These are phyloP conservation scores for Crocidura indochinensis DNA, from an alignment of 2,797 vertebrate species.

Conservation along the genomic window DNA sequence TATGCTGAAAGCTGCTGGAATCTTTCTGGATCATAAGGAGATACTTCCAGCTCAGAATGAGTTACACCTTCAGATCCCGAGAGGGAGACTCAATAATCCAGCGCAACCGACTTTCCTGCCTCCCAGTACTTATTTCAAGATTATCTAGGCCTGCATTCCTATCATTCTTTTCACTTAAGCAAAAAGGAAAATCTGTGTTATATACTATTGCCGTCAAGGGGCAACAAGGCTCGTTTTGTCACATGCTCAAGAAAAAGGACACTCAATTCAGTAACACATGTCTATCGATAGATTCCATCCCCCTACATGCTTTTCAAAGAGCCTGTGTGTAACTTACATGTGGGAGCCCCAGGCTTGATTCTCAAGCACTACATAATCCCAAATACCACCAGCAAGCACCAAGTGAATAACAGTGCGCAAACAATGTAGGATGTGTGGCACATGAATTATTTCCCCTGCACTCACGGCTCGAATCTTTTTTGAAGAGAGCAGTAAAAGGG, in stretches of 20 bases:
- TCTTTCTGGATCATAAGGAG: constrained; percentile 81
- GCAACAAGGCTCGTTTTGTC: not conserved
- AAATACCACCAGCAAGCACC: too few relatives aligned
- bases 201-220: not conserved
- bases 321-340: too few relatives aligned
- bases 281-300: not conserved
- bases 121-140: constrained; percentile 86
- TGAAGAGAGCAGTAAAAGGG: not conserved
- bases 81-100: constrained; percentile 86
- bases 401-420: too few relatives aligned
- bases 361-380: too few relatives aligned
- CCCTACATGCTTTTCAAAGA: constrained; percentile 6
- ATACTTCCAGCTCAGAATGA: constrained; percentile 82
- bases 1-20: constrained; percentile 69
- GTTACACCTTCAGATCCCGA: constrained; percentile 82
- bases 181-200: constrained; percentile 27
- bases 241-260: constrained; percentile 30
- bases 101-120: constrained; percentile 66
- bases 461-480: not conserved
- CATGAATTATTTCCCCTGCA: not conserved
- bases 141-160: constrained; percentile 80
- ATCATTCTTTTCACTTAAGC: constrained; percentile 47
- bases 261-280: not conserved
- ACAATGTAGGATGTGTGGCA: too few relatives aligned
- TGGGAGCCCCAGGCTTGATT: too few relatives aligned